A percentile compares a stretch with the other conserved stretches of the same genome.
Evolutionary conservation across 2,888 invertebrate species (phyloP).

Genomic region (Drosophila subsilvestris): DNA sequence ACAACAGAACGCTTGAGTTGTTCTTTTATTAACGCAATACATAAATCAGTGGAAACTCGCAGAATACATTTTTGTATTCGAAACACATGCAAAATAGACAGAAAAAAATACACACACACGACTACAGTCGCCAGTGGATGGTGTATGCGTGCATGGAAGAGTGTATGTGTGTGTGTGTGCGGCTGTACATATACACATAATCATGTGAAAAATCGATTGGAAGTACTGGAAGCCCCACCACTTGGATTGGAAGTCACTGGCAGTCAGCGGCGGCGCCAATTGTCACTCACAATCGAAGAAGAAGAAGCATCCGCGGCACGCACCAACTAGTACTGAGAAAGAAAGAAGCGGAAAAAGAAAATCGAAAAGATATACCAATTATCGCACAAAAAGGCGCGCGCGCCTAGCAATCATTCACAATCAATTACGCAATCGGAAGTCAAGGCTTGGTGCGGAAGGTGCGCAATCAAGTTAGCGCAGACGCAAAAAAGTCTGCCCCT

Average conservation of each 20-base stretch:
- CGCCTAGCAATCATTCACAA: conserved; percentile 9
- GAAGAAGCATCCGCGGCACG: conserved; percentile 54
- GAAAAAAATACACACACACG: neutral
- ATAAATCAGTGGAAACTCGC: neutral
- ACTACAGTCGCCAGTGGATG: neutral
- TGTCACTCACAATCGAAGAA: conserved; percentile 73
- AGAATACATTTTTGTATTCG: neutral
- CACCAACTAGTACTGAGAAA: neutral
- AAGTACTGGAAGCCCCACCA: conserved; percentile 64
- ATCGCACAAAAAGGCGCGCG: conserved; percentile 33
- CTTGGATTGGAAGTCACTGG: conserved; percentile 18
- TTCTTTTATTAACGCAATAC: neutral
- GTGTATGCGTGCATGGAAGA: conserved; percentile 12
- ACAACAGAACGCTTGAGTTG: neutral
- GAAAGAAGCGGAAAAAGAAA: conserved; percentile 16
- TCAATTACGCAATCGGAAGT: conserved; percentile 21
- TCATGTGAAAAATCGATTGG: conserved; percentile 84
- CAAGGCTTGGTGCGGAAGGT: conserved; percentile 51
- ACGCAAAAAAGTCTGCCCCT: conserved; percentile 42
- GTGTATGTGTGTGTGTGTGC: conserved; percentile 28
- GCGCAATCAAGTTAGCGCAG: conserved; percentile 62
- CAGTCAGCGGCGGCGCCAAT: conserved; percentile 63
- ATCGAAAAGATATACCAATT: conserved; percentile 13
- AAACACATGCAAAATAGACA: conserved; percentile 1
- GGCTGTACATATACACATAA: conserved; percentile 60